Evolutionary conservation across 2,113 vertebrate species (phyloP).

Genomic region (Pseudonaja textilis): DNA sequence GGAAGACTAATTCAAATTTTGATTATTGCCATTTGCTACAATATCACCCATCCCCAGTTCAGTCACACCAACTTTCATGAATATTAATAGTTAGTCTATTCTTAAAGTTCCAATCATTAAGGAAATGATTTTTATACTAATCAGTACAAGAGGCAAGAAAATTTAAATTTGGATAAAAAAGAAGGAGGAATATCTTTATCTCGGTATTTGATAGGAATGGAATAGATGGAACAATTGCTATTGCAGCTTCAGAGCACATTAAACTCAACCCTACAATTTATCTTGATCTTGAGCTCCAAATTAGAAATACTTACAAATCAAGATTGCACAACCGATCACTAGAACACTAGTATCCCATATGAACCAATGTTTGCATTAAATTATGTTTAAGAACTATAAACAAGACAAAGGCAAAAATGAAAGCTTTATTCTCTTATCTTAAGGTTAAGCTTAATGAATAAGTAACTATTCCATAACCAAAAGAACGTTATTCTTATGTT

Average conservation of each 20-base stretch:
- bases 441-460: slow-evolving; percentile 65
- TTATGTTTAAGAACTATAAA: slow-evolving; percentile 61
- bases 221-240: not conserved
- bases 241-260: slow-evolving; percentile 18
- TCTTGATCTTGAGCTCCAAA: slow-evolving; percentile 42
- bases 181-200: not conserved
- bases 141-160: not conserved
- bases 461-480: slow-evolving; percentile 58
- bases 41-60: not conserved
- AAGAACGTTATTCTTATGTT: slow-evolving; percentile 51
- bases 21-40: not conserved
- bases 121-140: not conserved
- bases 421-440: slow-evolving; percentile 56
- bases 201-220: not conserved
- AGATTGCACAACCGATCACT: slow-evolving; percentile 39
- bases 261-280: slow-evolving; percentile 47
- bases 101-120: not conserved
- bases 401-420: slow-evolving; percentile 58
- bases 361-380: slow-evolving; percentile 54
- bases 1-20: not conserved
- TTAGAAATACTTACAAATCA: slow-evolving; percentile 52
- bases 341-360: slow-evolving; percentile 32
- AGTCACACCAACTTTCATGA: not conserved
- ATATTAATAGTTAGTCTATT: not conserved
- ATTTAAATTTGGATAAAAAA: not conserved